A percentile compares a stretch with the other conserved stretches of the same genome.
phyloP scores from a whole-genome alignment of 2,888 invertebrate genomes.

The Sarcophaga carnaria region DNA sequence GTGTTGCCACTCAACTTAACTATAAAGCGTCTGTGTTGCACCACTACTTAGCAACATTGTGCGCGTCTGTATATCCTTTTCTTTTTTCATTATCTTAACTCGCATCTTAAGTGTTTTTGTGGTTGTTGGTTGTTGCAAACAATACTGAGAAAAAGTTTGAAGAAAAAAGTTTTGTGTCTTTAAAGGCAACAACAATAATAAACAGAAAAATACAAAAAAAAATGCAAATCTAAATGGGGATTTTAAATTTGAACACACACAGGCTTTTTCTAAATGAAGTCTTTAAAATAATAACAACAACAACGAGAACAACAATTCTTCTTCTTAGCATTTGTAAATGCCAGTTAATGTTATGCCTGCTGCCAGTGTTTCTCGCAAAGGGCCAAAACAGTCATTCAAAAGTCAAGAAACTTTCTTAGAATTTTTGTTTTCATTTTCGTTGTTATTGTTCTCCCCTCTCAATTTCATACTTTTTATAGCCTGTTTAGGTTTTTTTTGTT shows the following conservation, averaged over 20 bases:
- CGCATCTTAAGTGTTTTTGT: slow-evolving; percentile 61
- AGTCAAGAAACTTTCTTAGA: slow-evolving; percentile 81
- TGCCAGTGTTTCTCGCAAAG: slow-evolving; percentile 30
- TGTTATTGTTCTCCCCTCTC: not conserved
- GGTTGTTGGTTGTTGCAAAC: slow-evolving; percentile 52
- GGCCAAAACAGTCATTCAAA: slow-evolving; percentile 79
- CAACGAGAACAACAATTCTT: not conserved
- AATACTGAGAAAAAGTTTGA: slow-evolving; percentile 40
- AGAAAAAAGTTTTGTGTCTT: slow-evolving; percentile 49
- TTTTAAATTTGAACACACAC: not conserved
- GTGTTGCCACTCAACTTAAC: slow-evolving; percentile 68
- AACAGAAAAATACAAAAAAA: not conserved
- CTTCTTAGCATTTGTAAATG: not conserved
- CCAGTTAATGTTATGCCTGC: slow-evolving; percentile 14
- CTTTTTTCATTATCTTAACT: slow-evolving; percentile 46
- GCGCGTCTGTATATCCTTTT: slow-evolving; percentile 9
- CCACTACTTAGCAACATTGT: slow-evolving; percentile 30
- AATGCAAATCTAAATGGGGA: slow-evolving; percentile 30
- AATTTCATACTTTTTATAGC: slow-evolving; percentile 49
- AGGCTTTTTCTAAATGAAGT: not conserved
- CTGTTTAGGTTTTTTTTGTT: slow-evolving; percentile 21
- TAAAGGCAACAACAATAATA: slow-evolving; percentile 11
- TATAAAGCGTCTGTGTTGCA: slow-evolving; percentile 56
- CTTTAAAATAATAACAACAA: slow-evolving; percentile 11
- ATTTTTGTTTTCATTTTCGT: slow-evolving; percentile 47